Evolutionary conservation across 2,113 vertebrate species (phyloP).

Genomic region (Pogona vitticeps): DNA sequence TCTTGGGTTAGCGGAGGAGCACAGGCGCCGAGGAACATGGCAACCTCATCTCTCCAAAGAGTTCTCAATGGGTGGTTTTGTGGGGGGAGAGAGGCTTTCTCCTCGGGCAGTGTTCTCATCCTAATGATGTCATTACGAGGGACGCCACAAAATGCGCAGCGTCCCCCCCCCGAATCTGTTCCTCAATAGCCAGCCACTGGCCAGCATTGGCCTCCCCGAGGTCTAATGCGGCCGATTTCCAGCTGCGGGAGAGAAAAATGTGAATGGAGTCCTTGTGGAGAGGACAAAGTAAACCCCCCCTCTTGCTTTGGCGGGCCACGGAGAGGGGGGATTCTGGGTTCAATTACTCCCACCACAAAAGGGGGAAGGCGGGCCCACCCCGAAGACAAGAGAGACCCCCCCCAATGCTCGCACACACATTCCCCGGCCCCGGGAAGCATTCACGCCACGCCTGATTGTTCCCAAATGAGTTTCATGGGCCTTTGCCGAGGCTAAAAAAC

Average conservation of each 20-base stretch:
- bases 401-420: no score
- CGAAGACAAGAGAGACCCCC: rapidly evolving
- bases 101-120: no score
- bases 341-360: background rate
- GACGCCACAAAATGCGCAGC: slow-evolving; percentile 33
- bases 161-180: slow-evolving; percentile 34
- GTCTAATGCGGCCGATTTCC: slow-evolving; percentile 29
- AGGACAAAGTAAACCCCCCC: slow-evolving; percentile 19
- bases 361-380: rapidly evolving
- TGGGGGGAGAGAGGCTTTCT: no score
- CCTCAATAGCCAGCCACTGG: slow-evolving; percentile 49
- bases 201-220: slow-evolving; percentile 30
- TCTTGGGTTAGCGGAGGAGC: no score
- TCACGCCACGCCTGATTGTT: no score
- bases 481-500: no score
- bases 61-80: no score
- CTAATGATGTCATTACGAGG: slow-evolving; percentile 65
- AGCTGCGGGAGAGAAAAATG: slow-evolving; percentile 1
- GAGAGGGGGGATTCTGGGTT: rapidly evolving
- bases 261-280: background rate
- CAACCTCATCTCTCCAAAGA: no score
- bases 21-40: no score
- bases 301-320: background rate
- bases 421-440: no score
- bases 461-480: no score